Base-by-base conservation (phyloP, 1,140 invertebrate species). In the Lasioglossum baleicum region DNA sequence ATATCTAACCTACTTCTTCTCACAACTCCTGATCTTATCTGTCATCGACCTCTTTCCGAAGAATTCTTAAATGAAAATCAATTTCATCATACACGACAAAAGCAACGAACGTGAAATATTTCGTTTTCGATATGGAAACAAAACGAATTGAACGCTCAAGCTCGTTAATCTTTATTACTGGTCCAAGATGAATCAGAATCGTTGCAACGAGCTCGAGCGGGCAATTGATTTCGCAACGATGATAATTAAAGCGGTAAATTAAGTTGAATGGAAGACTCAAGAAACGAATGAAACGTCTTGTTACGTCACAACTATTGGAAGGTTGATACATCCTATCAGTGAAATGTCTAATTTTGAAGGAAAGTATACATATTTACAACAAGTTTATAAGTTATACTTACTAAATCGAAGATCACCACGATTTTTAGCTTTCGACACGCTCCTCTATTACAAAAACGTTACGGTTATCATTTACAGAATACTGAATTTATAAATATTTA, bases 71-170 rank as follows among this genome's bases (percentile, higher is more conserved):
- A 51, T n/a, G 15, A 71, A 76, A 68, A 81, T 70, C 26, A 56
- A 42, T 42, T 68, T 75, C 67, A 81, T 74, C 69, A 56, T 31
- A 10, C 5, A 51, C 44, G 71, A 71, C 65, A 11, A 71, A 74
- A 17, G 7, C n/a, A 68, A 67, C 31, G 7, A 51, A 40, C 20
- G 53, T 75, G 1, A 53, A 44, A 58, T 8, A n/a, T n/a, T 7
- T 58, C 56, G 56, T n/a, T 58, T 58, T 8, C 3, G 20, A n/a
- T 7, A n/a, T 20, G 5, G 20, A n/a, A 58, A n/a, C 17, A 58
- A 58, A 58, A n/a, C n/a, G 2, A 58, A 58, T n/a, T 58, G 17
- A n/a, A n/a, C 44, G 31, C 20, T 22, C 61, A 40, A 63, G 31
- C 26, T 13, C 61, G 26, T 13, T 31, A 26, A 0, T 15, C 15